Evolutionary conservation across 2,113 vertebrate genomes (phyloP), one percentile per base, ranked within the genome.

Genomic region (Arvicanthis niloticus): DNA sequence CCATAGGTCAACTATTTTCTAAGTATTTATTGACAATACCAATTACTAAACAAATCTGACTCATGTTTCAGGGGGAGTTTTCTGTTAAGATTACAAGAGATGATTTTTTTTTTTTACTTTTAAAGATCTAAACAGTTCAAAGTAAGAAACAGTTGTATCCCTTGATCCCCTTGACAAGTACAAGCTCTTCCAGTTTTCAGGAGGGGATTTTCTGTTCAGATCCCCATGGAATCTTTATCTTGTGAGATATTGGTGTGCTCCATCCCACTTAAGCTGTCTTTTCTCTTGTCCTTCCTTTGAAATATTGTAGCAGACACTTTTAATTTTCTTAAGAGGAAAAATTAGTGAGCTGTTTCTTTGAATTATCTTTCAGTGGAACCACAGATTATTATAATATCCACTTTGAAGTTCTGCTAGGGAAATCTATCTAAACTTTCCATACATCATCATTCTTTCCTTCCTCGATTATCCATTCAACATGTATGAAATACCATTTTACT

Each of bases 251-350:
- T 97, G 96, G 62, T 62, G 70, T 96, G 67, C 53, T 89, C 13
- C 19, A 94, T 94, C 93, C 53, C 45, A 93, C 37, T 48, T 94
- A 93, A 97, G 96, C 91, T 96, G 67, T 94, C 75, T 72, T 75
- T 97, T 94, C 26, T 96, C 80, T 24, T 96, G 22, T 91, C 75
- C 78, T 31, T 90, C 45, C 12, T 88, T 53, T 96, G 73, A 97
- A 91, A 40, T 29, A 94, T 94, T 86, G 94, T 92, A 86, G 48
- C 90, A 82, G 45, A 84, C 65, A 94, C 78, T 94, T 94, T 96
- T 93, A 96, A 97, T 96, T 95, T 96, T 40, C 86, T 94, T 70
- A 82, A 93, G 60, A 96, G 81, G 37, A 86, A 95, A 95, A 97
- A 91, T 93, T 93, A 95, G 73, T 94, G 48, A 91, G 78, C 91